Conservation (phyloP, 2,888 invertebrate species). For the Griposia aprilina region DNA sequence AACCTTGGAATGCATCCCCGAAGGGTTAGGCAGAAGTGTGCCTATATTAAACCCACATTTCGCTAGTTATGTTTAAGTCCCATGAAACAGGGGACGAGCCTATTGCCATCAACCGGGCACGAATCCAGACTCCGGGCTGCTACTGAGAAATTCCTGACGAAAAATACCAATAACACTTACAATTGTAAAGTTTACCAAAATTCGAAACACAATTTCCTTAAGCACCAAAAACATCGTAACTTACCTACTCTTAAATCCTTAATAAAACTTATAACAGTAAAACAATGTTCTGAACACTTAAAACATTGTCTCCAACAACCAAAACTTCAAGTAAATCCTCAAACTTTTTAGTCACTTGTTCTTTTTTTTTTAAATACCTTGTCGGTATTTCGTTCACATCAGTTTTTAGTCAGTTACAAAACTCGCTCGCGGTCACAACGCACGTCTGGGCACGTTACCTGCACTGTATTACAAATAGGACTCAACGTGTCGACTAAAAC, state of each 20-base stretch:
- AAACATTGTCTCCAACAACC: conserved; percentile 9
- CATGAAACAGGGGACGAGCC: no score
- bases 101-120: neutral
- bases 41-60: neutral
- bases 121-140: neutral
- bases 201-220: neutral
- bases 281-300: conserved; percentile 4
- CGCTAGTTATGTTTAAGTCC: no score
- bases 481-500: conserved; percentile 43
- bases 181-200: neutral
- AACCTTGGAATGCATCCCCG: no score
- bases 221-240: neutral
- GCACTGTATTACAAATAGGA: conserved; percentile 52
- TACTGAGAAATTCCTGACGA: neutral
- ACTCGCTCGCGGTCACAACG: conserved; percentile 42
- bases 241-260: neutral
- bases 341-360: conserved; percentile 31
- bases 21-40: neutral
- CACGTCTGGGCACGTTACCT: conserved; percentile 59
- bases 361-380: conserved; percentile 21
- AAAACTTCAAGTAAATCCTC: neutral
- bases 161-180: no score
- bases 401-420: conserved; percentile 43
- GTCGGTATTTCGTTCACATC: conserved; percentile 21
- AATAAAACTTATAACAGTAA: neutral